phyloP scores from a whole-genome alignment of 2,797 vertebrate species.

The Steatocranus sp. region DNA sequence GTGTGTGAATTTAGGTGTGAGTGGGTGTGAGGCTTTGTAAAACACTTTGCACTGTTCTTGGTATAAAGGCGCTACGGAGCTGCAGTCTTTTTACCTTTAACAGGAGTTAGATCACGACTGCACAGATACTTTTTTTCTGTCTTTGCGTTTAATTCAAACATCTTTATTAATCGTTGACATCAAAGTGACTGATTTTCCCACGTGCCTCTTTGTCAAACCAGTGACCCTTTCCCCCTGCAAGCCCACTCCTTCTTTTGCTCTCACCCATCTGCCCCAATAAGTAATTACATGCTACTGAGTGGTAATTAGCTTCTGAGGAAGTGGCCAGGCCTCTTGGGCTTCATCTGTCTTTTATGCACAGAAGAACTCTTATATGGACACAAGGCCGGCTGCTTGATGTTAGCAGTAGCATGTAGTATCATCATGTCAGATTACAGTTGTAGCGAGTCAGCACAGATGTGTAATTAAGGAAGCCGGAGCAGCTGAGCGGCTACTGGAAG shows the following conservation, averaged over 20 bases:
- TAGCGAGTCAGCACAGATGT: constrained; percentile 64
- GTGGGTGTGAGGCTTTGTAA: constrained; percentile 48
- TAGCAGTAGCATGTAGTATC: constrained; percentile 47
- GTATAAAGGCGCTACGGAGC: constrained; percentile 8
- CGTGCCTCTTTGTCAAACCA: neutral
- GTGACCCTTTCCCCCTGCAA: constrained; percentile 7
- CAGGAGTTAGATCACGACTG: neutral
- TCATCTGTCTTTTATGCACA: constrained; percentile 6
- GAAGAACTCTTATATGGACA: neutral
- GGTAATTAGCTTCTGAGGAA: constrained; percentile 44
- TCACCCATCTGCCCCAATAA: constrained; percentile 16
- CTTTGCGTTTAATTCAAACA: neutral
- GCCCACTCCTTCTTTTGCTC: neutral
- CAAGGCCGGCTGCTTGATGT: neutral
- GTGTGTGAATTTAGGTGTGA: constrained; percentile 42
- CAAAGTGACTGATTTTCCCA: neutral
- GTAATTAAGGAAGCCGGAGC: constrained; percentile 60
- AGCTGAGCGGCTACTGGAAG: constrained; percentile 53
- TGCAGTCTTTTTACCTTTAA: neutral
- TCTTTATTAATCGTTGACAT: neutral
- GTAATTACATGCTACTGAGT: constrained; percentile 40
- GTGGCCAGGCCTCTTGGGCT: constrained; percentile 8
- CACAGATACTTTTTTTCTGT: neutral
- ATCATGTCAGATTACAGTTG: constrained; percentile 65
- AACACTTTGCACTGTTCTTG: constrained; percentile 19